Percentiles rank a stretch among this genome's conserved stretches.
These are phyloP conservation scores for Morus bassanus DNA, from an alignment of 2,797 vertebrate species.

Conservation along the genomic window DNA sequence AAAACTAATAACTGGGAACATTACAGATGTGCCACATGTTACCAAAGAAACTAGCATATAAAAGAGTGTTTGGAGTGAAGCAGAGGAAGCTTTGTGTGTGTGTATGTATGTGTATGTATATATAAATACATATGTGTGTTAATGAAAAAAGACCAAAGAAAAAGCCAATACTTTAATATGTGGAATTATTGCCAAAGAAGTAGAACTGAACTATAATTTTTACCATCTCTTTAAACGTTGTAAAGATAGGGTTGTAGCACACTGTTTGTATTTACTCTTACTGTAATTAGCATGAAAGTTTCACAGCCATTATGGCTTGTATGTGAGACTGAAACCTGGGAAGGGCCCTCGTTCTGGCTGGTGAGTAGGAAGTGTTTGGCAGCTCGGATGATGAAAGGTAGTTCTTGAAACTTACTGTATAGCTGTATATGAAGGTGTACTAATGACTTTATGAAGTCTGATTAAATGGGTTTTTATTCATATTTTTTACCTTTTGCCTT, in stretches of 20 bases:
- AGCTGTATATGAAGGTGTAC: background rate
- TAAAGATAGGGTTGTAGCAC: background rate
- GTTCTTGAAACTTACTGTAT: background rate
- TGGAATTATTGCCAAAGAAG: background rate
- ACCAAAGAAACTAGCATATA: background rate
- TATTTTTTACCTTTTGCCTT: background rate
- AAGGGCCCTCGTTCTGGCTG: background rate
- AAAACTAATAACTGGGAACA: background rate
- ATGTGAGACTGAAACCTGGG: background rate
- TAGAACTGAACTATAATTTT: background rate
- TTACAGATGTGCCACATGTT: background rate
- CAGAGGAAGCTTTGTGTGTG: background rate
- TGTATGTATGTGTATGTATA: accelerated
- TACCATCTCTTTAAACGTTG: background rate
- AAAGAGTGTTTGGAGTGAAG: background rate
- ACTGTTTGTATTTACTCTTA: background rate
- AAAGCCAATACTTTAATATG: background rate
- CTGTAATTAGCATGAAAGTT: background rate
- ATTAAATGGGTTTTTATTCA: background rate
- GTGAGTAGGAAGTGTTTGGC: background rate
- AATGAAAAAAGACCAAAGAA: background rate
- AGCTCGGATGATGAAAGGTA: background rate
- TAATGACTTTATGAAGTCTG: background rate
- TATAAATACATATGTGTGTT: background rate
- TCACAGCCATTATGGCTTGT: background rate